Percentiles rank a stretch among this genome's conserved stretches.
Evolutionary conservation across 2,797 vertebrate species (phyloP).

Genomic region (Gouania willdenowi): DNA sequence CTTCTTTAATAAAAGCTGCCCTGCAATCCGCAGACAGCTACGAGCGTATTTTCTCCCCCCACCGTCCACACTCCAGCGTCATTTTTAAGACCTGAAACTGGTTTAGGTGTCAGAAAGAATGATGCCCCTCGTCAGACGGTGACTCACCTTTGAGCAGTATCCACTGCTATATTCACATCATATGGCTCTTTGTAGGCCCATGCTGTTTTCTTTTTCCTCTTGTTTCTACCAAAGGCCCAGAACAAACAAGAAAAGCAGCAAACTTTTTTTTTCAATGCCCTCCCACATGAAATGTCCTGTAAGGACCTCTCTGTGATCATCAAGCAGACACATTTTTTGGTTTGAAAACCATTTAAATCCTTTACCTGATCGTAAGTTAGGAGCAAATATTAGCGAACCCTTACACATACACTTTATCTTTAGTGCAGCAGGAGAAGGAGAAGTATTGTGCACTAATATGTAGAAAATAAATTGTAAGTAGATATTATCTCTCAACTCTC

Average conservation of each 20-base stretch:
- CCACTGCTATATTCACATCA: conserved; percentile 50
- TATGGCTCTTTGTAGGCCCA: conserved; percentile 24
- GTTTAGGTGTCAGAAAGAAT: conserved; percentile 74
- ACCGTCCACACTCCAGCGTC: conserved; percentile 29
- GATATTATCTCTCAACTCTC: no score
- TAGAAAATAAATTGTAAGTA: no score
- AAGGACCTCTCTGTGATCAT: no score
- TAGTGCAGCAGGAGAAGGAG: no score
- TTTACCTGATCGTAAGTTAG: no score
- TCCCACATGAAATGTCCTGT: conserved; percentile 2
- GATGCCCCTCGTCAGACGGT: conserved; percentile 55
- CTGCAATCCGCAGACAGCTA: conserved; percentile 55
- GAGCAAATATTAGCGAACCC: no score
- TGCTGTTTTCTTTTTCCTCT: conserved; percentile 1
- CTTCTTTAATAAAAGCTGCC: conserved; percentile 73
- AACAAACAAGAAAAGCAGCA: conserved; percentile 26
- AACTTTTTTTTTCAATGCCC: conserved; percentile 14
- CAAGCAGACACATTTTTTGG: no score
- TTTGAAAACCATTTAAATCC: no score
- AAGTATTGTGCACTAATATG: no score
- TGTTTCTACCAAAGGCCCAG: background rate
- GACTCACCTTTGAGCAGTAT: conserved; percentile 44
- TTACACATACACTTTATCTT: no score
- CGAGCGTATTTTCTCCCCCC: conserved; percentile 33
- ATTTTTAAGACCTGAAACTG: conserved; percentile 66